Base-by-base conservation (phyloP, 2,113 vertebrate species). In the Bubo scandiacus region DNA sequence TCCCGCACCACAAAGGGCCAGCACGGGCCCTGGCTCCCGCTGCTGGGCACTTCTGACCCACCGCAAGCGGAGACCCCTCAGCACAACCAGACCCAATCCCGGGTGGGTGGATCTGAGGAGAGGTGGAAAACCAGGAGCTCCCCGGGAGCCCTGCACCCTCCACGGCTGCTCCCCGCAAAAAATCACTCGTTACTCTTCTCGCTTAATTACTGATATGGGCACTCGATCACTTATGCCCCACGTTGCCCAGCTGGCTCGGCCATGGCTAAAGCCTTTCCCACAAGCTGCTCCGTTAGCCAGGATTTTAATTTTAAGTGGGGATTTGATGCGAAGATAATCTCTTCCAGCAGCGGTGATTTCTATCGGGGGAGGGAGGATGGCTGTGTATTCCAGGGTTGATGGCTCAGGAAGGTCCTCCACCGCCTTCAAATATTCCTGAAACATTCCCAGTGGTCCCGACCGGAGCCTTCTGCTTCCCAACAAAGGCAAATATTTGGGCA, bases 1-100 rank as follows among this genome's bases (percentile, higher is more conserved):
- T 51, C 19, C 49, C 29, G 57, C 26, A 40, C 61, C n/a, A 45
- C 0, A 7, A 40, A 43, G 43, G 25, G 23, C 14, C 51, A 47
- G 55, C 12, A 59, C 1, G 1, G 32, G 15, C 11, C 15, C 30
- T 2, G 1, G 15, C 18, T 51, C 42, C 49, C 0, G 0, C 32
- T 86, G 45, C 32, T 0, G 0, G 14, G 21, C 19, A 7, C 51
- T 71, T 71, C 61, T 0, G 0, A 57, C 22, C 11, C 4, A 5
- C 36, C 2, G 15, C 49, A 77, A 17, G 13, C 3, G 3, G 43
- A 72, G 32, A 58, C 15, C 57, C 70, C 62, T 16, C 3, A 2
- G 47, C 16, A 19, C 51, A 52, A 47, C 36, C 71, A 40, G 54
- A 73, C 17, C n/a, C 78, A 47, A 40, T 5, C 22, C 12, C 0